Evolutionary conservation across 2,888 invertebrate genomes (phyloP).

Genomic region (Protonemura montana): DNA sequence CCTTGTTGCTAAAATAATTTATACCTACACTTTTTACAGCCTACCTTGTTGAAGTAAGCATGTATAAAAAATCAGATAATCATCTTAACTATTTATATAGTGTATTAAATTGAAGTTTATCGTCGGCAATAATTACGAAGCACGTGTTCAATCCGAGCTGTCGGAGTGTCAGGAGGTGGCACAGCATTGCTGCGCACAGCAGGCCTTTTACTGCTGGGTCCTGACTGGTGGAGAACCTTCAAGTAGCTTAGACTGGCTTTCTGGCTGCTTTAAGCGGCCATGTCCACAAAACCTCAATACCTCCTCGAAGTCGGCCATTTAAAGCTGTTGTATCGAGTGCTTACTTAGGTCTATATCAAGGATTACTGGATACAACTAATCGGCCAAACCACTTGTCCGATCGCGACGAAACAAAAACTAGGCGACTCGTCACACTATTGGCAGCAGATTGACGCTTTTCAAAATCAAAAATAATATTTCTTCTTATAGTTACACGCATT

Average conservation of each 20-base stretch:
- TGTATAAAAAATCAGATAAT: slow-evolving; percentile 9
- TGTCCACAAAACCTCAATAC: too few relatives aligned
- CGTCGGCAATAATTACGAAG: slow-evolving; percentile 35
- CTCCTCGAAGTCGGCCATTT: too few relatives aligned
- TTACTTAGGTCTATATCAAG: too few relatives aligned
- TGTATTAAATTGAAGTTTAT: slow-evolving; percentile 31
- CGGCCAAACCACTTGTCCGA: too few relatives aligned
- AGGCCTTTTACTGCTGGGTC: neutral
- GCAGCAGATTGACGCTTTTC: too few relatives aligned
- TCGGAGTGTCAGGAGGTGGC: slow-evolving; percentile 21
- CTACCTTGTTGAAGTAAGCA: slow-evolving; percentile 7
- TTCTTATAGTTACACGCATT: too few relatives aligned
- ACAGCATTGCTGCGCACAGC: slow-evolving; percentile 18
- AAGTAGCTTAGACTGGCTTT: neutral
- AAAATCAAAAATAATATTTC: too few relatives aligned
- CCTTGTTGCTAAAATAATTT: neutral
- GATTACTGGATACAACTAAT: too few relatives aligned
- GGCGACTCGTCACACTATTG: too few relatives aligned
- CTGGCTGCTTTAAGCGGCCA: too few relatives aligned
- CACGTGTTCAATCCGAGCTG: slow-evolving; percentile 24
- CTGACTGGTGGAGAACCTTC: neutral
- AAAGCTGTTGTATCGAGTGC: too few relatives aligned
- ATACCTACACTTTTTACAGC: neutral
- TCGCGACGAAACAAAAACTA: too few relatives aligned
- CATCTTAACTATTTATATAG: slow-evolving; percentile 12